Conservation (phyloP, 2,797 vertebrate genomes). For the Intellagama lesueurii region DNA sequence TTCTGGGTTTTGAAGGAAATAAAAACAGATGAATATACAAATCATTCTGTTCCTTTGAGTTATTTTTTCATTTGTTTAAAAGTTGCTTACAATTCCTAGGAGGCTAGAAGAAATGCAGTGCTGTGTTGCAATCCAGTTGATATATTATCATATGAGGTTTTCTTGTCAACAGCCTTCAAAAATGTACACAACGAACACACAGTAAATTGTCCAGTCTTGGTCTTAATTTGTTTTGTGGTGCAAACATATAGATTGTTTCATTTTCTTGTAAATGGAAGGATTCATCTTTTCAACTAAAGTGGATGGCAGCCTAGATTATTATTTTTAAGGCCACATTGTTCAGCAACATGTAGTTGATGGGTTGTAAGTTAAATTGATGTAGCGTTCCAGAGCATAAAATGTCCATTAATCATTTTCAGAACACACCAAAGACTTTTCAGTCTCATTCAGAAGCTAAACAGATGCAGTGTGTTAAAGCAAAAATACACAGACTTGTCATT, state of each 20-base stretch:
- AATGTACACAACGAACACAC: neutral
- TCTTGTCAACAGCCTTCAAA: conserved; percentile 17
- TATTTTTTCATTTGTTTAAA: neutral
- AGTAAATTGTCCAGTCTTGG: conserved; percentile 16
- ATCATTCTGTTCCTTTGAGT: neutral
- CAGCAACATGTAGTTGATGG: conserved; percentile 22
- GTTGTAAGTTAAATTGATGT: conserved; percentile 1
- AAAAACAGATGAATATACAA: neutral
- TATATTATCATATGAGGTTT: conserved; percentile 19
- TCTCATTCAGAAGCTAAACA: conserved; percentile 45
- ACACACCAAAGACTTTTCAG: neutral
- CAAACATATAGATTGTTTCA: conserved; percentile 28
- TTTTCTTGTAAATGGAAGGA: conserved; percentile 25
- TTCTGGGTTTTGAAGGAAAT: neutral
- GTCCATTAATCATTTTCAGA: conserved; percentile 44
- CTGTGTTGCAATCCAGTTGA: neutral
- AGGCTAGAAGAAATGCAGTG: neutral
- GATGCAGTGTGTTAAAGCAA: conserved; percentile 22
- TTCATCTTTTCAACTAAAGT: conserved; percentile 43
- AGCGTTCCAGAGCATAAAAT: conserved; percentile 23
- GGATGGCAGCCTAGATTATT: conserved; percentile 36
- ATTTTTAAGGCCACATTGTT: conserved; percentile 40
- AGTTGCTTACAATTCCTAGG: neutral
- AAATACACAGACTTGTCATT: neutral
- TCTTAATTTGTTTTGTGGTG: conserved; percentile 22